Conservation (phyloP, 2,113 vertebrate genomes). For the Laterallus jamaicensis region DNA sequence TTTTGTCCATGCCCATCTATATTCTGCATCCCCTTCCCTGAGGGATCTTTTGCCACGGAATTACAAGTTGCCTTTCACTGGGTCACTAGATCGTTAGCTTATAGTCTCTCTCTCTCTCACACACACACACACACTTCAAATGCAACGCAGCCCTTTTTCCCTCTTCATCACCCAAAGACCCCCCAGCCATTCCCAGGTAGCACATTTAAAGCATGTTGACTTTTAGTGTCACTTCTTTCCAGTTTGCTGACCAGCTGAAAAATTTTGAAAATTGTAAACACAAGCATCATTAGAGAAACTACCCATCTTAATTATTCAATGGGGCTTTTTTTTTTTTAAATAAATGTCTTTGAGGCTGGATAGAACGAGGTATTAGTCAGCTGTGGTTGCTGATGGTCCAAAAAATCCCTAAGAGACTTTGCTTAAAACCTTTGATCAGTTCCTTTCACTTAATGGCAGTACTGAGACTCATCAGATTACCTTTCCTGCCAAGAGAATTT, state of each 20-base stretch:
- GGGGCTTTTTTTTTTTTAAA: background rate
- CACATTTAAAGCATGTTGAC: background rate
- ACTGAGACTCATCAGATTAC: background rate
- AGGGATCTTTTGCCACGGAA: background rate
- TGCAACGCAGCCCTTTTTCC: background rate
- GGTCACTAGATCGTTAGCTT: background rate
- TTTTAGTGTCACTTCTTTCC: background rate
- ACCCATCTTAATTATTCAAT: background rate
- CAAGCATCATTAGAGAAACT: background rate
- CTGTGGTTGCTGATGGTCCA: background rate
- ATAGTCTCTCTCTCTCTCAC: too few species aligned
- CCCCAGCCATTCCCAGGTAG: background rate
- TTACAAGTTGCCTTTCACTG: background rate
- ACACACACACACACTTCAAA: background rate
- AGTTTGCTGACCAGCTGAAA: background rate
- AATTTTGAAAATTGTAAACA: background rate
- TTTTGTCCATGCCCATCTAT: background rate
- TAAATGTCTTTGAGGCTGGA: background rate
- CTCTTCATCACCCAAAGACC: fast-evolving
- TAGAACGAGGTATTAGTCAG: background rate
- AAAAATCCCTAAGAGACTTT: background rate
- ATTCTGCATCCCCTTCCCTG: background rate
- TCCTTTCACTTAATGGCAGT: constrained; percentile 18
- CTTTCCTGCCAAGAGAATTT: background rate
- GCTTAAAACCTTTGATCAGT: constrained; percentile 41